Base-by-base conservation (phyloP, 2,888 invertebrate species). In the Lobophora halterata region DNA sequence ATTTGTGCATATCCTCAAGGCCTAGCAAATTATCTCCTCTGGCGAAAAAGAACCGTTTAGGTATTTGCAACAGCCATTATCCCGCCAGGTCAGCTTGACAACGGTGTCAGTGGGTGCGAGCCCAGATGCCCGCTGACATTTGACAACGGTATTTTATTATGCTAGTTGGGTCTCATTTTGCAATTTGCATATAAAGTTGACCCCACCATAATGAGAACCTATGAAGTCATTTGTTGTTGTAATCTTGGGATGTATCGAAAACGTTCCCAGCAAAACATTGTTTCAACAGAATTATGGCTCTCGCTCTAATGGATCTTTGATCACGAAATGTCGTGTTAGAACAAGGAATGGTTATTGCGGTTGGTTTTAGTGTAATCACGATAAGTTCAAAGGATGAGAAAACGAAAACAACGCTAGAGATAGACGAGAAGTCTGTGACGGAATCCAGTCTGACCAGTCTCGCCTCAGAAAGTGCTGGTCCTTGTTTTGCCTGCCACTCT, bases 1-100 rank as follows among this genome's bases (percentile, higher is more conserved):
- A n/a, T n/a, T n/a, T n/a, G n/a, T n/a, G n/a, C 6, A 10, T 8
- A 17, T 23, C 13, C 17, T 26, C 37, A 26, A 37, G 37, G 37
- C 8, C 19, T 24, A 8, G 38, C 21, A 28, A n/a, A 32, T 39
- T 28, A 38, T 26, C 20, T 19, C 19, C 33, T 39, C 32, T 5
- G 28, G 33, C 19, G 24, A 33, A 33, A 52, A 46, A 45, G 45
- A 50, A 52, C 42, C 42, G 28, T 49, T 32, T 47, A 39, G 7
- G 16, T 65, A 59, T 56, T 57, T 63, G 58, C 55, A 55, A 53
- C 61, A 35, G 52, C 39, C 41, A 65, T 66, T 68, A 66, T 44
- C 51, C 53, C 38, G 52, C 32, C 50, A 49, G 64, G 65, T 65
- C 68, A 65, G 48, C 48, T 34, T 30, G 25, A 35, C 52, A 68